These are phyloP conservation scores for Xiphophorus birchmanni DNA, from an alignment of 2,797 vertebrate genomes.

Conservation along the genomic window DNA sequence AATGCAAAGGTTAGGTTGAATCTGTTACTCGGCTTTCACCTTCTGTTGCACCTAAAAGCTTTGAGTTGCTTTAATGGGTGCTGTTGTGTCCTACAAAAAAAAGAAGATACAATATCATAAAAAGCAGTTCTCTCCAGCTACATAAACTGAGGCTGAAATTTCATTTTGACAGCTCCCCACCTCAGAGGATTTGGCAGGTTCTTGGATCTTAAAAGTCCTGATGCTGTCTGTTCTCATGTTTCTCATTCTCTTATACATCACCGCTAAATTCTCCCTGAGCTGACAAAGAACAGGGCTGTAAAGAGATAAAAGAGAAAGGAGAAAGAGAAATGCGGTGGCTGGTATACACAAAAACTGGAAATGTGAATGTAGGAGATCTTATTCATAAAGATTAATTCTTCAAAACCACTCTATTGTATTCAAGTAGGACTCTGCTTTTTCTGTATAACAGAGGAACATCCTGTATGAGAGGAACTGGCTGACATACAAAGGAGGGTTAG, in stretches of 20 bases:
- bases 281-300: slow-evolving; percentile 29
- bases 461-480: slow-evolving; percentile 24
- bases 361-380: slow-evolving; percentile 25
- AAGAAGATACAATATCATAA: slow-evolving; percentile 21
- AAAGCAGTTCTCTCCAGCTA: slow-evolving; percentile 13
- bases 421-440: slow-evolving; percentile 14
- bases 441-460: slow-evolving; percentile 39
- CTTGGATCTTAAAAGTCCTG: slow-evolving; percentile 34
- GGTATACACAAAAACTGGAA: slow-evolving; percentile 25
- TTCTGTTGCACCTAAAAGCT: background rate
- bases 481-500: slow-evolving; percentile 36
- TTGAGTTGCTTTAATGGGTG: slow-evolving; percentile 2
- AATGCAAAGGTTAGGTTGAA: background rate
- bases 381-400: slow-evolving; percentile 40
- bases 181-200: slow-evolving; percentile 32
- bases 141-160: slow-evolving; percentile 23
- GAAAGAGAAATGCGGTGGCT: slow-evolving; percentile 17
- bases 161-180: slow-evolving; percentile 30
- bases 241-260: slow-evolving; percentile 30
- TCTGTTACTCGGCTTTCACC: background rate
- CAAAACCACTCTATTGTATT: slow-evolving; percentile 18
- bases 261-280: slow-evolving; percentile 43
- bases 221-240: slow-evolving; percentile 32
- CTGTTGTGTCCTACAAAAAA: background rate
- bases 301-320: slow-evolving; percentile 27